Evolutionary conservation across 2,888 invertebrate genomes (phyloP).

Genomic region (Timema podura): DNA sequence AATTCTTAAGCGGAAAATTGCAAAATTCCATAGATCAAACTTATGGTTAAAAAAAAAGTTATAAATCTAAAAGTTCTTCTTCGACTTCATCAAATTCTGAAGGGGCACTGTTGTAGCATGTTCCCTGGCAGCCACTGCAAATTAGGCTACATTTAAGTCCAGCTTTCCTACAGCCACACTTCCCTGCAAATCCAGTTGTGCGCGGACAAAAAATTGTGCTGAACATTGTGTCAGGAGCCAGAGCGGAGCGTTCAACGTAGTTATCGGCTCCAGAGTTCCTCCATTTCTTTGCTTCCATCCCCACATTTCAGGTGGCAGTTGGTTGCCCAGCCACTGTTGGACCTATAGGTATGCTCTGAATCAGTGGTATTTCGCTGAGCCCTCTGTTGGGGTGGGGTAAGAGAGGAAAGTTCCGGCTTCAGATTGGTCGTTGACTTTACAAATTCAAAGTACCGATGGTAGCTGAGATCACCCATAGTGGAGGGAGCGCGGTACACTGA

Average conservation of each 20-base stretch:
- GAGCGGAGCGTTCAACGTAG: not conserved
- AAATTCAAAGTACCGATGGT: not conserved
- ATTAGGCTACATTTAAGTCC: not conserved
- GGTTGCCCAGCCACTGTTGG: too few species aligned
- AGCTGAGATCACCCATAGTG: not conserved
- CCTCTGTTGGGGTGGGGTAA: too few species aligned
- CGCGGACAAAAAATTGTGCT: not conserved
- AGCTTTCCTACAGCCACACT: not conserved
- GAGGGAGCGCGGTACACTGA: not conserved
- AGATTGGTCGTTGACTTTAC: too few species aligned
- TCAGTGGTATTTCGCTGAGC: too few species aligned
- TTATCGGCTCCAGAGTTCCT: not conserved
- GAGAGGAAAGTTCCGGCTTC: too few species aligned
- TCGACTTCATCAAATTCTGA: not conserved
- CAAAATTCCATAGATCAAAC: too few species aligned
- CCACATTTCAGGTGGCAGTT: not conserved
- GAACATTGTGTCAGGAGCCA: not conserved
- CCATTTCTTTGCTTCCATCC: not conserved
- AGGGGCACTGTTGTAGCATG: not conserved
- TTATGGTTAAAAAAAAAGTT: too few species aligned
- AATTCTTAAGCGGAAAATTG: not conserved
- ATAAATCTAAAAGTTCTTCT: not conserved
- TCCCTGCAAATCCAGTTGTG: not conserved
- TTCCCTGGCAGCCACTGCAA: not conserved
- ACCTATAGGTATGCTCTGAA: too few species aligned